Evolutionary conservation across 2,113 vertebrate genomes (phyloP).

Genomic region (Polyodon spathula): DNA sequence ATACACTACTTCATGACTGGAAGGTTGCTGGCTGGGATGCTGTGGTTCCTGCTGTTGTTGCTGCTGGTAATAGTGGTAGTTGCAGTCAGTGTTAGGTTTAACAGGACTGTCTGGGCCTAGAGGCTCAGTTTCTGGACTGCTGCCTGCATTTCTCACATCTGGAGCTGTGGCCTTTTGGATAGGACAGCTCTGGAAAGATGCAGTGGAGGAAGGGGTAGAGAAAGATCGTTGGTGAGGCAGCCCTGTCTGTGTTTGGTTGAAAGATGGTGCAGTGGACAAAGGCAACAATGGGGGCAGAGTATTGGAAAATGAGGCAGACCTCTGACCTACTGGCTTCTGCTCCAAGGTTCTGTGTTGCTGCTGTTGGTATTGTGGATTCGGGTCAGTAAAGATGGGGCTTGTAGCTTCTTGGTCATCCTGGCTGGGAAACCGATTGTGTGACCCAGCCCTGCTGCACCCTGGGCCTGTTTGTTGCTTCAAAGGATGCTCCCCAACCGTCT

Average conservation of each 20-base stretch:
- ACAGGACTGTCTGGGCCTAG: too few species aligned
- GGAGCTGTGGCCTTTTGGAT: constrained; percentile 9
- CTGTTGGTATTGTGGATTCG: constrained; percentile 22
- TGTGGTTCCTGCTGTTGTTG: background rate
- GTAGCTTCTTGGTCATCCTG: constrained; percentile 20
- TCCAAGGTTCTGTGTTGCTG: constrained; percentile 20
- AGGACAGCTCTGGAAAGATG: constrained; percentile 10
- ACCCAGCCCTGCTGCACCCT: constrained; percentile 33
- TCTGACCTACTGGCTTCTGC: constrained; percentile 24
- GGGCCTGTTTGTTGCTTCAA: constrained; percentile 25
- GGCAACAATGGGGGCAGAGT: constrained; percentile 17
- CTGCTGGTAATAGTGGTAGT: background rate
- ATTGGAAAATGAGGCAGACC: constrained; percentile 37
- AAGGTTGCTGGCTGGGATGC: constrained; percentile 1
- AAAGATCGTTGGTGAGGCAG: constrained; percentile 27
- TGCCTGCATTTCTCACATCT: constrained; percentile 16
- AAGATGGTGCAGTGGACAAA: background rate
- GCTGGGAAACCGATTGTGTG: constrained; percentile 25
- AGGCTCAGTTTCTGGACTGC: background rate
- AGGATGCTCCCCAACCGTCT: constrained; percentile 35
- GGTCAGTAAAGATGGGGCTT: constrained; percentile 8
- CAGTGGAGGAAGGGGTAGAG: constrained; percentile 22
- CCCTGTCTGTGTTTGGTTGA: constrained; percentile 22
- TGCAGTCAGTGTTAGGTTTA: too few species aligned
- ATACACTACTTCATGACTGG: constrained; percentile 25